These are phyloP conservation scores for Parambassis ranga DNA, from an alignment of 2,797 vertebrate genomes.

Conservation along the genomic window DNA sequence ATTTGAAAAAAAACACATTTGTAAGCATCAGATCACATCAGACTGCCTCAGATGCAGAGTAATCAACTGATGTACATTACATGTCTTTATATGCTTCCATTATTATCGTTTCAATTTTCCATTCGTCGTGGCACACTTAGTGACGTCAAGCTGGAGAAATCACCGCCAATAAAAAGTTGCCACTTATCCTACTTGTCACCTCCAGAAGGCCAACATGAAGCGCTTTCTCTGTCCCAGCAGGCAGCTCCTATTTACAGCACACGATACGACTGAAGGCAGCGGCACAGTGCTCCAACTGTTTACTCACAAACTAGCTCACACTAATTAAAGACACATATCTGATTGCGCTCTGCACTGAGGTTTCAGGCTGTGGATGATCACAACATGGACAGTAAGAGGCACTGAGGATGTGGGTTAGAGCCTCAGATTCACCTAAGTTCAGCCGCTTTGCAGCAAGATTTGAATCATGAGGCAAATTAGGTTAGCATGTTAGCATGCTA, in stretches of 20 bases:
- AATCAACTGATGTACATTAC: no score
- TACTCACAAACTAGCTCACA: conserved; percentile 23
- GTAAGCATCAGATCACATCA: no score
- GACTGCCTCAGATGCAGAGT: no score
- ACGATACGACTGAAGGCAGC: conserved; percentile 47
- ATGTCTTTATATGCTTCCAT: no score
- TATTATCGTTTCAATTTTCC: not conserved
- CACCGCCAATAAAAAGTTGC: conserved; percentile 24
- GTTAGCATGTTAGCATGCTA: no score
- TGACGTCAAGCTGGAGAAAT: not conserved
- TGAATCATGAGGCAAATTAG: no score
- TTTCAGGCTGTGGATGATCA: conserved; percentile 32
- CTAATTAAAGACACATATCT: conserved; percentile 50
- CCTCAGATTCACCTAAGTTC: no score
- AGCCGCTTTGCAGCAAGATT: no score
- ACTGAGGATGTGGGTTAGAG: not conserved
- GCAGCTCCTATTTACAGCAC: conserved; percentile 52
- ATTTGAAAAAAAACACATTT: no score
- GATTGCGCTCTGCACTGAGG: not conserved
- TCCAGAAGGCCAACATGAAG: conserved; percentile 31
- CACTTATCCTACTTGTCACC: conserved; percentile 18
- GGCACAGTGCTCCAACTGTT: conserved; percentile 20
- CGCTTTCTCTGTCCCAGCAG: conserved; percentile 28
- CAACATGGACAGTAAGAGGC: not conserved
- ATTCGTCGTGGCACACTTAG: not conserved